Percentiles rank a stretch among this genome's conserved stretches.
Evolutionary conservation across 1,140 invertebrate genomes (phyloP).

Genomic region (Triops cancriformis): DNA sequence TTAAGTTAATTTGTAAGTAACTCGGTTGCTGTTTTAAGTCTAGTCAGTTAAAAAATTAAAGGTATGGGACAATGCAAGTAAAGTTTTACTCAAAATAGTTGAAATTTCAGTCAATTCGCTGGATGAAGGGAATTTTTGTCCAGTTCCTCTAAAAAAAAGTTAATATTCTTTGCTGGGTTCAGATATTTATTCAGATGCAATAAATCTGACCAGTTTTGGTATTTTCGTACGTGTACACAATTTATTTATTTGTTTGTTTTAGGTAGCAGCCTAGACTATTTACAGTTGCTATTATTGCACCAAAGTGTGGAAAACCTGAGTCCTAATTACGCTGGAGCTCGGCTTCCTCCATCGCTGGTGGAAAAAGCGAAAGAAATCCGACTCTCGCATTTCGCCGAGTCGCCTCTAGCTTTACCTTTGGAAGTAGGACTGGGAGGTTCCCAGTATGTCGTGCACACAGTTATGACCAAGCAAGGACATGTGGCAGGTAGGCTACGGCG

Average conservation of each 20-base stretch:
- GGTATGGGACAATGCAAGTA: no score
- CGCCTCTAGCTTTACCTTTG: slow-evolving; percentile 12
- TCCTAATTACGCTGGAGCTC: slow-evolving; percentile 9
- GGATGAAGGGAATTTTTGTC: no score
- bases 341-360: background rate
- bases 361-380: slow-evolving; percentile 1
- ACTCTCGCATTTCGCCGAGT: background rate
- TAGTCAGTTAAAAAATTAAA: background rate
- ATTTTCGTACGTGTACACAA: no score
- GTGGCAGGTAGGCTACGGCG: background rate
- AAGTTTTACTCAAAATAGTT: no score
- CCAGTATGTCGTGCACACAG: slow-evolving; percentile 18
- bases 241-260: background rate
- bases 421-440: slow-evolving; percentile 18
- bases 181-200: no score
- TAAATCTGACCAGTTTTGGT: no score
- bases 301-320: background rate
- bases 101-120: no score
- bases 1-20: no score
- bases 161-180: no score
- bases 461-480: background rate
- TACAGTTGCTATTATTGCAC: slow-evolving; percentile 11
- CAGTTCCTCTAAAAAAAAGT: no score
- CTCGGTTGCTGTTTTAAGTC: no score
- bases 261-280: background rate